Base-by-base conservation (phyloP, 2,113 vertebrate genomes). In the Ictalurus furcatus region DNA sequence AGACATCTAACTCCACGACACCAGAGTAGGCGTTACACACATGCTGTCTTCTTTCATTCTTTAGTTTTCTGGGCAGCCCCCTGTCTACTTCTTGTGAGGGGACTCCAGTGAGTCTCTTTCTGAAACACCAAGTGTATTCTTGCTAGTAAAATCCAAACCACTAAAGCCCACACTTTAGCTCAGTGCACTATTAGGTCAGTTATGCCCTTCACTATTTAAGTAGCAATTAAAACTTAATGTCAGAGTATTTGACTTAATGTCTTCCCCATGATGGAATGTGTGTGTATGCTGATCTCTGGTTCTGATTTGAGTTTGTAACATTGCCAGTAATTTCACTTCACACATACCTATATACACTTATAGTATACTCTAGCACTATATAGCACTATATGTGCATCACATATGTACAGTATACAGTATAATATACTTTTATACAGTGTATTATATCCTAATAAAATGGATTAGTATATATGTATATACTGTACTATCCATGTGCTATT, bases 91-190 rank as follows among this genome's bases (percentile, higher is more conserved):
- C 12, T 83, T 88, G 6, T 67, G 52, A 78, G 84, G 79, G 67
- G 74, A 78, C 76, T 34, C 71, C 56, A 88, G 58, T 84, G 69
- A 79, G 54, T 59, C 48, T 80, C 21, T 90, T 84, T 40, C 25
- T 73, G 52, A 84, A 74, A 61, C 52, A 81, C 28, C 65, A 74
- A 14, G 7, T 74, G 40, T 58, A 65, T 84, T 89, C 25, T 84
- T 76, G 80, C 40, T 34, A 87, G 88, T 89, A 73, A 89, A 73
- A 89, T 71, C n/a, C 11, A 81, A 67, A 63, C 30, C 82, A 73
- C 54, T 56, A 89, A 89, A 85, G 74, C 88, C 86, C 88, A 85
- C 56, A 37, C 65, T 74, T 73, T 17, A 56, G 34, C 23, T 63
- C 34, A 25, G 19, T 30, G 37, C 40, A 34, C 11, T 87, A 4